A percentile compares a stretch with the other conserved stretches of the same genome.
phyloP scores from a whole-genome alignment of 2,888 invertebrate species.

The Clistopyga incitator region DNA sequence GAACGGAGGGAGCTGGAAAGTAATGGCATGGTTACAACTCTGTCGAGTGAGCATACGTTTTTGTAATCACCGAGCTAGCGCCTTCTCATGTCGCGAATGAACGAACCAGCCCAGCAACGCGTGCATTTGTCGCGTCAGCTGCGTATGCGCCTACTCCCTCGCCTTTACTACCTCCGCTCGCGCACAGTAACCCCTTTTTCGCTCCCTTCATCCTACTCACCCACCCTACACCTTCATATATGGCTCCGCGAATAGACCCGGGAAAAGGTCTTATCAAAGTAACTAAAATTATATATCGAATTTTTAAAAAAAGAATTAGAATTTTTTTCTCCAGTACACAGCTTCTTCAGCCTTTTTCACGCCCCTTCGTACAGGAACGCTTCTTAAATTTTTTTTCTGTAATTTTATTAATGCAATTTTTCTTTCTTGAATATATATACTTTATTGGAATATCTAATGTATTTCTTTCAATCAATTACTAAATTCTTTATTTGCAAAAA shows the following conservation, averaged over 20 bases:
- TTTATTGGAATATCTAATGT: too few relatives aligned
- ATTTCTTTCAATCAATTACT: too few relatives aligned
- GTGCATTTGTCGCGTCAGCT: constrained; percentile 65
- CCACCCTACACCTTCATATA: constrained; percentile 20
- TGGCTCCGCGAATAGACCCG: constrained; percentile 22
- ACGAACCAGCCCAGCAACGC: constrained; percentile 55
- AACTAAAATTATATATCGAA: neutral
- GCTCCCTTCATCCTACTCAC: constrained; percentile 34
- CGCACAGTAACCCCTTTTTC: constrained; percentile 49
- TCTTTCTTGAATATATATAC: too few relatives aligned
- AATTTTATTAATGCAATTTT: too few relatives aligned
- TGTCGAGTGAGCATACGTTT: constrained; percentile 34
- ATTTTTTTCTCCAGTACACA: too few relatives aligned
- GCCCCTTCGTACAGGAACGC: too few relatives aligned
- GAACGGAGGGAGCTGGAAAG: too few relatives aligned
- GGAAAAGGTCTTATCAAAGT: neutral
- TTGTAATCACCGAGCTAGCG: constrained; percentile 1
- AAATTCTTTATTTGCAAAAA: too few relatives aligned
- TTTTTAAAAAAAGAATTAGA: too few relatives aligned
- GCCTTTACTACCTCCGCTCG: constrained; percentile 12
- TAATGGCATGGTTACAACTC: too few relatives aligned
- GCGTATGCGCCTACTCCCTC: constrained; percentile 36
- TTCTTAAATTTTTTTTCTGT: too few relatives aligned
- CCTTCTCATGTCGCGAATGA: constrained; percentile 19
- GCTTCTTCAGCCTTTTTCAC: too few relatives aligned